Base-by-base conservation (phyloP, 2,113 vertebrate species). In the Terrapene triunguis region DNA sequence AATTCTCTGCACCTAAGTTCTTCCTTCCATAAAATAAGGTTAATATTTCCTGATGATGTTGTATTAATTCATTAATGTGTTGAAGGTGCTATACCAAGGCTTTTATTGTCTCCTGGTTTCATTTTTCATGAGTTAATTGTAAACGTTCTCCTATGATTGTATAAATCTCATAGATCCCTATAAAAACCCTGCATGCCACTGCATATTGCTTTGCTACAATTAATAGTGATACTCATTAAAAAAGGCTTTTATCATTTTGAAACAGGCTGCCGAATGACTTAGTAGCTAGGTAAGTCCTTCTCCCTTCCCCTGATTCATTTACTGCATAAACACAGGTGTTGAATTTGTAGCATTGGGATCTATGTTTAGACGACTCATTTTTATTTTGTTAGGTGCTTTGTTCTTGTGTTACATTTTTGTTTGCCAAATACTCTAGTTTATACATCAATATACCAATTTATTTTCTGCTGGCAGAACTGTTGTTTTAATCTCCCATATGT, bases 401-500 rank as follows among this genome's bases (percentile, higher is more conserved):
- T 85, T 89, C 59, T 88, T 82, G 54, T 88, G 42, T 84, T 95
- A 1, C 0, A 2, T 87, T 32, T 85, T 42, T 93, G 93, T 53
- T 24, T 89, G 59, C n/a, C 79, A n/a, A 87, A 47, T 59, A 48
- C 2, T 6, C 35, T 82, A 59, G 38, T n/a, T 91, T 89, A 29
- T 87, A 38, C 48, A 54, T 54, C 89, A 90, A 91, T 54, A 38
- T 38, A 5, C 12, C 42, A 80, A 24, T 47, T 14, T 35, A 1
- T 7, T 89, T 82, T 82, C 48, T 94, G 27, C 38, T 79, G 35
- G 35, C 44, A 38, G 21, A 62, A 80, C 42, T 82, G 47, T 47
- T 57, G 79, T 80, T 92, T 95, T 92, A 93, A 94, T 87, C 17
- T 86, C 72, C 91, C 24, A 10, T 78, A 22, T 65, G 74, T 89